Percentiles rank a stretch among this genome's conserved stretches.
Evolutionary conservation across 1,140 invertebrate species (phyloP).

Genomic region (Pentalonia nigronervosa): DNA sequence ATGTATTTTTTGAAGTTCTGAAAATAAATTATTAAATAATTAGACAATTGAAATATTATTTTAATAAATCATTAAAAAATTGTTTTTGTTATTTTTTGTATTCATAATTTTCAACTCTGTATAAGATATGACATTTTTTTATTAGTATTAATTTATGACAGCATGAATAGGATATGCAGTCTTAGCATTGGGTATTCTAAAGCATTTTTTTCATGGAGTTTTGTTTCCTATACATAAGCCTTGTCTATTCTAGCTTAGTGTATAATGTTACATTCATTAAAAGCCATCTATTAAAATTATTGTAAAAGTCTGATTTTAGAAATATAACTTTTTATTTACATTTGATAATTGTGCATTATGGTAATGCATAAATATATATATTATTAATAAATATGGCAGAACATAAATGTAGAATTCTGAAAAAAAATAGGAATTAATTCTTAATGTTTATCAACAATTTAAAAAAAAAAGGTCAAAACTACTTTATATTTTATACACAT

Average conservation of each 20-base stretch:
- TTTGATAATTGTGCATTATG: too few species aligned
- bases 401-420: too few species aligned
- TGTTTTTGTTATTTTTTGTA: background rate
- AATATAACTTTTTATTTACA: background rate
- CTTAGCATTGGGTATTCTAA: too few species aligned
- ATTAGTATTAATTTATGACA: background rate
- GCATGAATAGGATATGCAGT: too few species aligned
- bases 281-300: background rate
- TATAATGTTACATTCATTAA: background rate
- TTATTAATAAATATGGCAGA: too few species aligned
- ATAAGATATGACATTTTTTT: background rate
- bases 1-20: background rate
- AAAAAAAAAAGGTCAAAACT: background rate
- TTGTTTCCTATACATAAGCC: too few species aligned
- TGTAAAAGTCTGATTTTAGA: background rate
- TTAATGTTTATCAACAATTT: background rate
- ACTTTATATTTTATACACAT: too few species aligned
- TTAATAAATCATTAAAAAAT: background rate
- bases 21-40: background rate
- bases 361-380: too few species aligned
- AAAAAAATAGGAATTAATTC: background rate
- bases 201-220: too few species aligned
- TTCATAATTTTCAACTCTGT: background rate
- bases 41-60: background rate
- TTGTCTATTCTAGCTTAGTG: too few species aligned